Evolutionary conservation across 2,797 vertebrate genomes (phyloP).

Genomic region (Sphenopsis melanotis): DNA sequence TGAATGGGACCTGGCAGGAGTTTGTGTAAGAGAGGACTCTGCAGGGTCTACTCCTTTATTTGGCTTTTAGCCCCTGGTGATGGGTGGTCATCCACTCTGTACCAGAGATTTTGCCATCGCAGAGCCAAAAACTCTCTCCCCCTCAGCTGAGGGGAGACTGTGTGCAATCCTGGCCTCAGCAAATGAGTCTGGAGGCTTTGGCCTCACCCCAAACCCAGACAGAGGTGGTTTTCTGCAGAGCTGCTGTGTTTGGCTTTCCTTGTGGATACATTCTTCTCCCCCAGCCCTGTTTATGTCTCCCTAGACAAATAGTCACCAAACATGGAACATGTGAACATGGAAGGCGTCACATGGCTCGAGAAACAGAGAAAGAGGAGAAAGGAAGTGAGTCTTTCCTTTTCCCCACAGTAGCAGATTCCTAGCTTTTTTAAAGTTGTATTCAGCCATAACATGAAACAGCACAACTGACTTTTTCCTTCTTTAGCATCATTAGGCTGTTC

Average conservation of each 20-base stretch:
- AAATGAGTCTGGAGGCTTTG: not conserved
- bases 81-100: not conserved
- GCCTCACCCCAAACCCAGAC: accelerated
- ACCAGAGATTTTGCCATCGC: not conserved
- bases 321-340: accelerated
- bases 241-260: not conserved
- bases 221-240: not conserved
- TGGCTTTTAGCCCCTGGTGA: not conserved
- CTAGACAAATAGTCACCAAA: not conserved
- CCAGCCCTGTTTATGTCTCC: not conserved
- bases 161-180: not conserved
- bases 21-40: not conserved
- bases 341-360: not conserved
- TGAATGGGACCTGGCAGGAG: not conserved
- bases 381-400: not conserved
- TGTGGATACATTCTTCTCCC: not conserved
- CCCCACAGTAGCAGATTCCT: not conserved
- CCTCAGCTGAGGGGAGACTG: accelerated
- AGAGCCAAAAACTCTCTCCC: accelerated
- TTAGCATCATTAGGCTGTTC: not conserved
- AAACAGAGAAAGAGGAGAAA: not conserved
- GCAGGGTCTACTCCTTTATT: too few species aligned
- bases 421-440: not conserved
- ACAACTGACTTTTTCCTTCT: not conserved
- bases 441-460: not conserved